phyloP scores from a whole-genome alignment of 2,797 vertebrate species.

The Ammospiza maritima region DNA sequence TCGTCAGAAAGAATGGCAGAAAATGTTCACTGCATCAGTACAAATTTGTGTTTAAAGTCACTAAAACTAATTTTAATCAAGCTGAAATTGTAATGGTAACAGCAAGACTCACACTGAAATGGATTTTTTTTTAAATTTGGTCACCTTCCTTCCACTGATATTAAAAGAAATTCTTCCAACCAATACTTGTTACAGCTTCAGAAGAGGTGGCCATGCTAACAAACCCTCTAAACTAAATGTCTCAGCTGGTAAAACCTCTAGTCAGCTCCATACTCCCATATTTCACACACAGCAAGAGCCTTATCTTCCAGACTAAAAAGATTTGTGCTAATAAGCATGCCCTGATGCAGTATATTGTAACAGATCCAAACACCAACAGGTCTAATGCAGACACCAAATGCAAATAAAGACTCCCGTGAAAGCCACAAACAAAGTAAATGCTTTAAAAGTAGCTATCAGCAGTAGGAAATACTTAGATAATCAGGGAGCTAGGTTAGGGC shows the following conservation, averaged over 20 bases:
- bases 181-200: background rate
- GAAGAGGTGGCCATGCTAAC: background rate
- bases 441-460: background rate
- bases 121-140: background rate
- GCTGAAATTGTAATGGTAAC: background rate
- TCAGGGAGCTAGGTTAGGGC: background rate
- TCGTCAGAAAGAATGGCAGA: accelerated
- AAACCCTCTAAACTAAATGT: background rate
- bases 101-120: background rate
- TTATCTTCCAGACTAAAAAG: background rate
- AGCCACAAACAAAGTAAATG: background rate
- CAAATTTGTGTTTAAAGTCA: background rate
- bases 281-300: background rate
- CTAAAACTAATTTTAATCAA: background rate
- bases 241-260: background rate
- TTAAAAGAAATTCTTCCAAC: background rate
- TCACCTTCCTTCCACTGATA: background rate
- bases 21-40: background rate
- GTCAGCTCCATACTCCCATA: background rate
- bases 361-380: background rate
- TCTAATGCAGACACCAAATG: background rate
- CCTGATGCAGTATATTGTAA: background rate
- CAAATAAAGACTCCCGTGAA: background rate
- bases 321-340: background rate
- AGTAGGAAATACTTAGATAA: conserved; percentile 8